Evolutionary conservation across 2,888 invertebrate species (phyloP), one percentile per base, ranked within the genome.

Genomic region (Agrenia bidenticulata): DNA sequence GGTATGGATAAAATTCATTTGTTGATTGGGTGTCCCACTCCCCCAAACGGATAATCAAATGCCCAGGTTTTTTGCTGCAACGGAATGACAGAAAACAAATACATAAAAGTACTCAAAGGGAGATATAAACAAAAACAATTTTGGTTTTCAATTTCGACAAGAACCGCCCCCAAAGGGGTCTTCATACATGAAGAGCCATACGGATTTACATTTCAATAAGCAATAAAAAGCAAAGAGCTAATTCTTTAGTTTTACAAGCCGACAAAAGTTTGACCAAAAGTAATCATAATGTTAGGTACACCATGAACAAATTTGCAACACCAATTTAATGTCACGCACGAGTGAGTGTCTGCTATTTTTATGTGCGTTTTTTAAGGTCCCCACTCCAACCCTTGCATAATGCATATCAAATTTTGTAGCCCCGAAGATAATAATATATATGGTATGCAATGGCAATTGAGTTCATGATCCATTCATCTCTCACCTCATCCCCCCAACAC

Each of bases 21-120:
- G 83, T 86, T 0, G 86, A 87, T 78, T 89, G 88, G 0, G 90
- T 89, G 79, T 91, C 90, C 90, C 91, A 92, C 80, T 91, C 91
- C 0, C 91, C 91, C 0, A 88, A 87, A 0, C 91, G 83, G 1
- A 89, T 81, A 74, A 82, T 82, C 56, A 89, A 77, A 0, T 78
- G 76, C 0, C 45, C 78, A 45, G 74, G 69, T 26, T 70, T 66
- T 64, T 74, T 73, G 50, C 75, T 70, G 53, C 26, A 19, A 45
- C 2, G 45, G 15, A 45, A 45, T 51, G 24, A 55, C 9, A n/a
- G 32, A 32, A 55, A 55, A 55, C 55, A 55, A 11, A 45, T 11
- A 15, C 19, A 15, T 45, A n/a, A 45, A 45, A 45, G 19, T 45
- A 45, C n/a, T n/a, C n/a, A 5, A 45, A 45, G 45, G 19, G 19